Evolutionary conservation across 1,140 invertebrate species (phyloP).

Genomic region (Mizuhopecten yessoensis): DNA sequence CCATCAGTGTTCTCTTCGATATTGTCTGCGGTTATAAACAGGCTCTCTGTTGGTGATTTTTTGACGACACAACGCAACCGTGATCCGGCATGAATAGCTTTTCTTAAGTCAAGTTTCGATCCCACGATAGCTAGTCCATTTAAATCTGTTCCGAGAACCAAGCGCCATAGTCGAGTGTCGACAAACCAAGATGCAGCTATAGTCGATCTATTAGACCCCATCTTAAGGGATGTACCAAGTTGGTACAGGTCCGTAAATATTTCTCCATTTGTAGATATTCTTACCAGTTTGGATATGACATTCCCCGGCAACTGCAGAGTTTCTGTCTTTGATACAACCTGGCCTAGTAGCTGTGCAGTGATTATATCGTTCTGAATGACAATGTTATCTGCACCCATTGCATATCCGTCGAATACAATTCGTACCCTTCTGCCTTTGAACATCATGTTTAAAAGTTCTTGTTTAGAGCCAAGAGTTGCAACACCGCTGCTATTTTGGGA

Average conservation of each 20-base stretch:
- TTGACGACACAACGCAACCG: not conserved
- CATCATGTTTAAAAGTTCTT: not conserved
- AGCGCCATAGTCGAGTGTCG: not conserved
- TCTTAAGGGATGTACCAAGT: not conserved
- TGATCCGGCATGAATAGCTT: not conserved
- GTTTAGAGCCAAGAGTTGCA: not conserved
- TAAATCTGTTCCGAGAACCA: not conserved
- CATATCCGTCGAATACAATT: not conserved
- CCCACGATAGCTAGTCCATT: not conserved
- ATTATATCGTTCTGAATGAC: not conserved
- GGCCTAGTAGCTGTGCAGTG: not conserved
- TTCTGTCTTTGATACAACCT: not conserved
- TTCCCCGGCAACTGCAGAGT: not conserved
- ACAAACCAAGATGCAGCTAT: not conserved
- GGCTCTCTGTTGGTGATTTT: not conserved
- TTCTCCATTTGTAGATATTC: not conserved
- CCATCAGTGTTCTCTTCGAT: not conserved
- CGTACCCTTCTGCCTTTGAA: not conserved
- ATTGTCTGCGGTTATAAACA: not conserved
- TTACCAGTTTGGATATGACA: not conserved
- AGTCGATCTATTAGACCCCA: not conserved
- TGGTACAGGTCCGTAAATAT: not conserved
- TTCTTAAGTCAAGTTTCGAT: not conserved
- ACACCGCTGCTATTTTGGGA: not conserved
- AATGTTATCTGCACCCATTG: not conserved